Conservation (phyloP, 2,888 invertebrate species). For the Dysmachus trigonus region DNA sequence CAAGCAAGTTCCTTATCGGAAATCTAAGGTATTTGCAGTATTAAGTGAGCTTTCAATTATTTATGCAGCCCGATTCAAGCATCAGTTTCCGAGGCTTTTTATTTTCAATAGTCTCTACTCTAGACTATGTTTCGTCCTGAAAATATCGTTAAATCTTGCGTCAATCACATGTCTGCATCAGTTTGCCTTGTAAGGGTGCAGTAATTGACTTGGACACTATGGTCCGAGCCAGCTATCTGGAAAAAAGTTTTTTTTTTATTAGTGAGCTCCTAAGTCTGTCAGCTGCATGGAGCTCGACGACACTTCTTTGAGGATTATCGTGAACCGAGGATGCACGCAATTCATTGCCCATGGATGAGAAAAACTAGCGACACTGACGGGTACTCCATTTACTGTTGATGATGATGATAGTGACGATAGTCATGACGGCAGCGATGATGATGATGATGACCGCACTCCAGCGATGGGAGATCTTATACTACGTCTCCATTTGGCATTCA, state of each 20-base stretch:
- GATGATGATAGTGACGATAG: slow-evolving; percentile 29
- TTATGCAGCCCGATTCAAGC: background rate
- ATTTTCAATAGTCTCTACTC: too few species aligned
- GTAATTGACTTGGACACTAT: slow-evolving; percentile 6
- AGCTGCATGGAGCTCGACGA: background rate
- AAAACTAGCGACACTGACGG: background rate
- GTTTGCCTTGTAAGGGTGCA: background rate
- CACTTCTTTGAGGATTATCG: slow-evolving; percentile 1
- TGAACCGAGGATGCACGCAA: slow-evolving; percentile 1
- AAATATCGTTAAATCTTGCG: background rate
- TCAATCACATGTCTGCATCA: slow-evolving; percentile 1
- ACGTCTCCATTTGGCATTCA: slow-evolving; percentile 24
- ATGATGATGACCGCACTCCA: slow-evolving; percentile 30
- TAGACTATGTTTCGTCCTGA: background rate
- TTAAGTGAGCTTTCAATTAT: background rate
- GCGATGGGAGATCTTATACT: slow-evolving; percentile 26
- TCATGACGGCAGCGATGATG: slow-evolving; percentile 24
- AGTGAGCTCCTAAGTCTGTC: background rate
- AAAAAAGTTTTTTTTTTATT: slow-evolving; percentile 23
- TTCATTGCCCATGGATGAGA: slow-evolving; percentile 11
- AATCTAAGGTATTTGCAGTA: background rate
- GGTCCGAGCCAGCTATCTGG: background rate
- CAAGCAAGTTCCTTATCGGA: background rate
- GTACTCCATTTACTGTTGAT: slow-evolving; percentile 20
- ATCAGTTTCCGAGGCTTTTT: background rate